Percentiles rank a stretch among this genome's conserved stretches.
Conservation (phyloP, 1,140 invertebrate genomes). For the Micrasema longulum region DNA sequence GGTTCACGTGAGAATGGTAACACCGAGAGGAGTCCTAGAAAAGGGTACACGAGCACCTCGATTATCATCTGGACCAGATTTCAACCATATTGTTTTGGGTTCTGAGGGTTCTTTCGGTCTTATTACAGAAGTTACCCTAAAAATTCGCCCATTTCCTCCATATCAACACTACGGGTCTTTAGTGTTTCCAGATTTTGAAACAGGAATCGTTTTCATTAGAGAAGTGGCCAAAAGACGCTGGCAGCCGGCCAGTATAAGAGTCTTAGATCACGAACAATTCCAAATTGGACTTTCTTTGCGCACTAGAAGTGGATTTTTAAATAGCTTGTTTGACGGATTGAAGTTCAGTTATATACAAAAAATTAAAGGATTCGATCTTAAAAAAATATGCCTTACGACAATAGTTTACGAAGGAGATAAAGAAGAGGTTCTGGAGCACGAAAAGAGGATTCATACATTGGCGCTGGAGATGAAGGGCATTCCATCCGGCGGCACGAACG, state of each 20-base stretch:
- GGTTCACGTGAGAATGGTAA: slow-evolving; percentile 76
- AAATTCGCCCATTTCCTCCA: slow-evolving; percentile 75
- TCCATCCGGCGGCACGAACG: slow-evolving; percentile 77
- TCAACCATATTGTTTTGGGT: slow-evolving; percentile 79
- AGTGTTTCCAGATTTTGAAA: slow-evolving; percentile 77
- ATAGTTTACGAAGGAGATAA: slow-evolving; percentile 76
- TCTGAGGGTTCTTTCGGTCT: slow-evolving; percentile 81
- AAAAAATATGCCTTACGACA: slow-evolving; percentile 75
- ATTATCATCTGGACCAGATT: slow-evolving; percentile 77
- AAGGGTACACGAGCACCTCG: slow-evolving; percentile 72
- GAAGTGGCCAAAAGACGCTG: slow-evolving; percentile 69
- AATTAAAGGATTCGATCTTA: slow-evolving; percentile 75
- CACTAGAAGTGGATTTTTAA: slow-evolving; percentile 67
- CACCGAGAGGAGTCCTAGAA: slow-evolving; percentile 73
- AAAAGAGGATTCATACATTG: slow-evolving; percentile 73
- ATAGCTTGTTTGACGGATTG: slow-evolving; percentile 68
- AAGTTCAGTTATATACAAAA: slow-evolving; percentile 77
- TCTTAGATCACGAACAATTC: slow-evolving; percentile 80
- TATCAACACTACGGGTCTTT: slow-evolving; percentile 77
- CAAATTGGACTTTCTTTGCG: slow-evolving; percentile 77
- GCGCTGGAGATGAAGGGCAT: slow-evolving; percentile 67
- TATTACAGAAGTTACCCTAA: slow-evolving; percentile 78
- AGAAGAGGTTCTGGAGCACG: slow-evolving; percentile 71
- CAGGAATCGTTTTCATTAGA: slow-evolving; percentile 74
- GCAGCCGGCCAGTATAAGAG: slow-evolving; percentile 77